Conservation (phyloP, 1,140 invertebrate species). For the Paralvinella palmiformis region DNA sequence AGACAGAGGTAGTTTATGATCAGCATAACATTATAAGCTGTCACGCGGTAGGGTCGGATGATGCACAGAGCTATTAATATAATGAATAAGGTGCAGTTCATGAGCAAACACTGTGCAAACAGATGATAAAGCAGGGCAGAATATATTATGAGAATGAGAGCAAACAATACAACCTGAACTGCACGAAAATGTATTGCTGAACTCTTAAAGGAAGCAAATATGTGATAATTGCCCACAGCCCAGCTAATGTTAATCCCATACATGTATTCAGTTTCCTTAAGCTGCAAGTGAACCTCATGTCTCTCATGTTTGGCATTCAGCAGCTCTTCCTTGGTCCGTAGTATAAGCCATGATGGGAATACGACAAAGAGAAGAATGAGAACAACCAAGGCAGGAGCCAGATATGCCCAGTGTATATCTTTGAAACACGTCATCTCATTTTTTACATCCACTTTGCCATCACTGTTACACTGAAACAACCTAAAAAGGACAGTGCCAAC, state of each 20-base stretch:
- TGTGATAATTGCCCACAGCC: conserved; percentile 31
- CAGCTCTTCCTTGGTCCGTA: conserved; percentile 30
- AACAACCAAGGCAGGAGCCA: conserved; percentile 27
- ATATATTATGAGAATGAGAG: conserved; percentile 33
- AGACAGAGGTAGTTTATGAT: conserved; percentile 28
- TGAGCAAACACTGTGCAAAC: conserved; percentile 27
- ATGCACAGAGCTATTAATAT: conserved; percentile 24
- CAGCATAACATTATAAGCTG: conserved; percentile 33
- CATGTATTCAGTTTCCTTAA: conserved; percentile 46
- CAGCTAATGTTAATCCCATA: conserved; percentile 39
- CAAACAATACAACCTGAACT: conserved; percentile 29
- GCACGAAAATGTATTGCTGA: conserved; percentile 32
- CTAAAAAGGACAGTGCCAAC: conserved; percentile 31
- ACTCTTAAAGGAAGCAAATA: conserved; percentile 42
- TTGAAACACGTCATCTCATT: conserved; percentile 31
- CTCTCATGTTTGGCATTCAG: conserved; percentile 29
- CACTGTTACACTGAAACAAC: conserved; percentile 36
- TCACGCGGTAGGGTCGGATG: conserved; percentile 35
- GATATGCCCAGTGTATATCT: conserved; percentile 34
- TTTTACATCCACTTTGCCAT: conserved; percentile 29
- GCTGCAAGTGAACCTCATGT: conserved; percentile 38
- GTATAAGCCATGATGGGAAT: conserved; percentile 36
- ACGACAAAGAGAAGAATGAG: conserved; percentile 29
- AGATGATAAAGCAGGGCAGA: conserved; percentile 29
- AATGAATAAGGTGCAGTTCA: conserved; percentile 26